These are phyloP conservation scores for Seriola dumerili DNA, from an alignment of 2,113 vertebrate genomes.

Conservation along the genomic window DNA sequence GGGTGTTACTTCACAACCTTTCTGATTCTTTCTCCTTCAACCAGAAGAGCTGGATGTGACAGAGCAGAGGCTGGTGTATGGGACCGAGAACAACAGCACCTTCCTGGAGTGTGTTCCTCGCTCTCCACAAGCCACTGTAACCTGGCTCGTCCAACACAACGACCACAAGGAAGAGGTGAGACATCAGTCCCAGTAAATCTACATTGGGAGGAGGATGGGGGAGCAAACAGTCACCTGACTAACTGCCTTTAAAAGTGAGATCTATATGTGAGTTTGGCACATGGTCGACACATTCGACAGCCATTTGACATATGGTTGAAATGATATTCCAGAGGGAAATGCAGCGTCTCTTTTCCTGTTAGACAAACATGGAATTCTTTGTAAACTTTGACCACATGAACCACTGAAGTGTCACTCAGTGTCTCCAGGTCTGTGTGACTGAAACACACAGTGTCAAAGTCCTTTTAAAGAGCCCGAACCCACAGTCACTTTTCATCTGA, in stretches of 20 bases:
- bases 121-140: constrained; percentile 90
- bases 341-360: constrained; percentile 21
- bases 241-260: constrained; percentile 48
- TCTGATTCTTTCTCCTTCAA: neutral
- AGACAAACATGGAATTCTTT: constrained; percentile 60
- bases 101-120: constrained; percentile 94
- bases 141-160: constrained; percentile 90
- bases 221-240: constrained; percentile 26
- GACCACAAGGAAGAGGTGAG: constrained; percentile 89
- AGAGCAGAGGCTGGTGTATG: constrained; percentile 88
- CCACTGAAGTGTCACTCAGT: constrained; percentile 48
- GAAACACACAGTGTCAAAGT: constrained; percentile 33
- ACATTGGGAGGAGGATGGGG: neutral
- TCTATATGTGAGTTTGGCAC: constrained; percentile 55
- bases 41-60: constrained; percentile 81
- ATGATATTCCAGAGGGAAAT: constrained; percentile 70
- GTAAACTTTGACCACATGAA: constrained; percentile 38
- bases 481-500: constrained; percentile 47
- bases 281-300: constrained; percentile 60
- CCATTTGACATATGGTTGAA: constrained; percentile 69
- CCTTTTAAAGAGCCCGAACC: constrained; percentile 30
- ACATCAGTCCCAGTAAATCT: neutral
- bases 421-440: constrained; percentile 26
- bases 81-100: constrained; percentile 94
- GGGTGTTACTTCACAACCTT: neutral